Conservation (phyloP, 1,140 invertebrate genomes). For the Diplogasteroides magnus region DNA sequence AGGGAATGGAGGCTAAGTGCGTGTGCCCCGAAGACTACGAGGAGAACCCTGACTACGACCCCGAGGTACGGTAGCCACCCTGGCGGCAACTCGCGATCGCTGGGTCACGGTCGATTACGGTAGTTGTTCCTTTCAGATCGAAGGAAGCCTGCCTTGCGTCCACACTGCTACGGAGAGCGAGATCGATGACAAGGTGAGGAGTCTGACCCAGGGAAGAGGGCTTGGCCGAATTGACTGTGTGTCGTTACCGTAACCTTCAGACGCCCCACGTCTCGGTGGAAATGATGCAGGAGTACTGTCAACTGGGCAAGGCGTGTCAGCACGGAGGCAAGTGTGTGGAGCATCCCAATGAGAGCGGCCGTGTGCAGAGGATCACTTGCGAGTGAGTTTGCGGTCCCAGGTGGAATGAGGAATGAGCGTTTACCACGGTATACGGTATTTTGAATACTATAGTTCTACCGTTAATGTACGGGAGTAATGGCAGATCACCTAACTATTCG, state of each 20-base stretch:
- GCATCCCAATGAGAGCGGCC: not conserved
- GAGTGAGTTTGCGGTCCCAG: not conserved
- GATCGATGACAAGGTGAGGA: not conserved
- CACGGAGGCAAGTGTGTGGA: conserved; percentile 14
- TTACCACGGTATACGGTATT: no score
- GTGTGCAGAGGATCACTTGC: not conserved
- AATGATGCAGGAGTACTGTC: conserved; percentile 19
- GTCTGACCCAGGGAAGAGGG: not conserved
- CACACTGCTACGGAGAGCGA: not conserved
- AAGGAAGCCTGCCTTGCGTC: not conserved
- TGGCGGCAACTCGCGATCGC: conserved; percentile 14
- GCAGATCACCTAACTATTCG: no score
- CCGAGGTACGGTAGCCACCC: not conserved
- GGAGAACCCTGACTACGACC: not conserved
- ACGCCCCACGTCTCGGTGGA: conserved; percentile 6
- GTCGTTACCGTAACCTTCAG: not conserved
- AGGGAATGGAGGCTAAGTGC: conserved; percentile 4
- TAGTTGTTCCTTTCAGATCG: no score
- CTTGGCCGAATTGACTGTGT: not conserved
- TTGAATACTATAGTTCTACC: no score
- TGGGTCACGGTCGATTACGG: not conserved
- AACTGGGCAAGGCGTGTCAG: conserved; percentile 8
- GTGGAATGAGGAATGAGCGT: no score
- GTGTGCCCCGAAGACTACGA: conserved; percentile 17
- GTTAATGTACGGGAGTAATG: not conserved